Conservation (phyloP, 23 tunicate genomes). For the Trididemnum nubilum region DNA sequence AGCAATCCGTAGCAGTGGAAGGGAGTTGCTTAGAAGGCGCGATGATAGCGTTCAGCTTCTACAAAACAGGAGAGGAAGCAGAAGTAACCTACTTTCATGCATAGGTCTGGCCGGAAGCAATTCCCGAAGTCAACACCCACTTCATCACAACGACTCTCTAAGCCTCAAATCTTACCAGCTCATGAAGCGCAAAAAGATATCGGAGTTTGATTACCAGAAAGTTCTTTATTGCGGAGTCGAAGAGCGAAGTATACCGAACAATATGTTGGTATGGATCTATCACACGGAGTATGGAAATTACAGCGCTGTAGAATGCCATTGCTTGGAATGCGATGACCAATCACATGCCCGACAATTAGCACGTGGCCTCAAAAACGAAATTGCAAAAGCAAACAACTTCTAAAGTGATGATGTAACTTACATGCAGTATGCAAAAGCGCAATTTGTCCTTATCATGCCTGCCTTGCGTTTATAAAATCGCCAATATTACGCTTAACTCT, state of each 20-base stretch:
- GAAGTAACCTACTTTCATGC: slow-evolving; percentile 32
- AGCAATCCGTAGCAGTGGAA: neutral
- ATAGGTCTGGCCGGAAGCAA: slow-evolving; percentile 1
- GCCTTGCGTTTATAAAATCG: too few species aligned
- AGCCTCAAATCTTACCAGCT: slow-evolving; percentile 38
- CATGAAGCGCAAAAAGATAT: neutral
- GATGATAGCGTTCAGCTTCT: neutral
- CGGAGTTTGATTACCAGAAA: slow-evolving; percentile 44
- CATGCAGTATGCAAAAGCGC: too few species aligned
- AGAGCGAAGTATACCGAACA: slow-evolving; percentile 24
- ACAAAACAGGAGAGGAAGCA: neutral
- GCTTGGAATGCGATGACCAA: slow-evolving; percentile 70
- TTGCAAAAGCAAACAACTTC: slow-evolving; percentile 1
- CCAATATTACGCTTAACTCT: too few species aligned
- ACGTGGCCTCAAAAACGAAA: slow-evolving; percentile 48
- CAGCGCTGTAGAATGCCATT: slow-evolving; percentile 54
- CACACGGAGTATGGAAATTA: slow-evolving; percentile 29
- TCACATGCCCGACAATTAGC: slow-evolving; percentile 68
- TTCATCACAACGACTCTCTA: slow-evolving; percentile 51
- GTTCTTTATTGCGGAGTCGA: slow-evolving; percentile 62
- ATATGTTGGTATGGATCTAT: slow-evolving; percentile 60
- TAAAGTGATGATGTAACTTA: too few species aligned
- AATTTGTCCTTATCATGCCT: too few species aligned
- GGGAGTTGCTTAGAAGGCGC: neutral
- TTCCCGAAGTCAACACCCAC: neutral